A percentile compares a stretch with the other conserved stretches of the same genome.
These are phyloP conservation scores for Fundulus diaphanus DNA, from an alignment of 2,797 vertebrate genomes.

Conservation along the genomic window DNA sequence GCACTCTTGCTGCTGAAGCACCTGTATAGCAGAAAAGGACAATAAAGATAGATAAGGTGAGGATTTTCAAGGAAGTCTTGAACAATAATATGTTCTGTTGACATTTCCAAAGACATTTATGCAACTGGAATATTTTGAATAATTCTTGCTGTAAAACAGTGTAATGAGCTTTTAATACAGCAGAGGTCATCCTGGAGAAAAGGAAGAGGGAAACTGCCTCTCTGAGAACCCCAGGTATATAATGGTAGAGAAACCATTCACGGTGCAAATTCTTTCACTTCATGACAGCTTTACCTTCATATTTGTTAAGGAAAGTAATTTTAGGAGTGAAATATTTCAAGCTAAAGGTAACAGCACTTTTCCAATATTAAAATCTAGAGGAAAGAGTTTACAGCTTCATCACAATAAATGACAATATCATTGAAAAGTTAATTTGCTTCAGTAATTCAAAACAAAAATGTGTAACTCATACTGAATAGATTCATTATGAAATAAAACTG, in stretches of 20 bases:
- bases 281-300: conserved; percentile 4
- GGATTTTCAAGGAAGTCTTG: background rate
- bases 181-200: conserved; percentile 40
- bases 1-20: conserved; percentile 91
- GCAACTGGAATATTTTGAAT: background rate
- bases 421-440: no score
- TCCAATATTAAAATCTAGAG: background rate
- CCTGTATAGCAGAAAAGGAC: conserved; percentile 66
- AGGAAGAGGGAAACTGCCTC: conserved; percentile 12
- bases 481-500: no score
- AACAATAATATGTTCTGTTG: background rate
- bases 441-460: background rate
- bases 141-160: conserved; percentile 3
- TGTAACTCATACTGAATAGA: no score
- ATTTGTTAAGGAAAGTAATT: background rate
- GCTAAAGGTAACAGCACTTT: background rate
- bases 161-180: conserved; percentile 35
- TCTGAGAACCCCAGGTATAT: background rate
- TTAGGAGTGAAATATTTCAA: background rate
- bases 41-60: background rate
- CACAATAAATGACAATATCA: no score
- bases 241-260: background rate
- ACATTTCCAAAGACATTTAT: background rate
- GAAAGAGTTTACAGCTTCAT: background rate
- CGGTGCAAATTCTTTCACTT: background rate